Evolutionary conservation across 2,113 vertebrate genomes (phyloP).

Genomic region (Formicarius rufipectus): DNA sequence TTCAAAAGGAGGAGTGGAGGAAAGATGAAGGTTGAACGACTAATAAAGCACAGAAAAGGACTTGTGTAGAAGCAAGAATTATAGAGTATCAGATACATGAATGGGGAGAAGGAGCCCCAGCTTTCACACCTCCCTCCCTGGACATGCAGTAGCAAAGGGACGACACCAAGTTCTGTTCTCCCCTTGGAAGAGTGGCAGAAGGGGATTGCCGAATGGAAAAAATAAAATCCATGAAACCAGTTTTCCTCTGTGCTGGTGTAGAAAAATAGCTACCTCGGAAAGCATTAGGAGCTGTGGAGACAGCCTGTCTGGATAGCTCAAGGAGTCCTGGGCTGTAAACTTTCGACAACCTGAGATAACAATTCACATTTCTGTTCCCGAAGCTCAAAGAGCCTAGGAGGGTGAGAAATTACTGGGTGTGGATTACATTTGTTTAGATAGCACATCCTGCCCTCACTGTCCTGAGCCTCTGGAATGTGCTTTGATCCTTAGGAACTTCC

Average conservation of each 20-base stretch:
- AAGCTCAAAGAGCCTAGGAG: neutral
- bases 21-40: neutral
- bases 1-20: neutral
- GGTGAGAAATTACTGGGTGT: neutral
- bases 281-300: neutral
- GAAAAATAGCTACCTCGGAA: neutral
- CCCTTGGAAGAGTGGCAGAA: neutral
- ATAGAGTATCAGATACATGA: neutral
- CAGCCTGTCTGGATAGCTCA: neutral
- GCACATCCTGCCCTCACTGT: neutral
- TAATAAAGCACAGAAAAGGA: neutral
- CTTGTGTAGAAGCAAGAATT: rapidly evolving
- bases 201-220: neutral
- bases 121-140: neutral
- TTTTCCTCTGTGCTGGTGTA: neutral
- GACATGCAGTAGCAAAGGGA: neutral
- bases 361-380: neutral
- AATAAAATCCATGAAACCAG: neutral
- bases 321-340: neutral
- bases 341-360: neutral
- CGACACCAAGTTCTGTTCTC: neutral
- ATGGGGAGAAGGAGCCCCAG: neutral
- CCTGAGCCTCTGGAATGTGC: neutral
- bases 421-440: neutral
- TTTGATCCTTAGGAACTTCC: neutral